These are phyloP conservation scores for Meda fulgida DNA, from an alignment of 2,797 vertebrate genomes.

Conservation along the genomic window DNA sequence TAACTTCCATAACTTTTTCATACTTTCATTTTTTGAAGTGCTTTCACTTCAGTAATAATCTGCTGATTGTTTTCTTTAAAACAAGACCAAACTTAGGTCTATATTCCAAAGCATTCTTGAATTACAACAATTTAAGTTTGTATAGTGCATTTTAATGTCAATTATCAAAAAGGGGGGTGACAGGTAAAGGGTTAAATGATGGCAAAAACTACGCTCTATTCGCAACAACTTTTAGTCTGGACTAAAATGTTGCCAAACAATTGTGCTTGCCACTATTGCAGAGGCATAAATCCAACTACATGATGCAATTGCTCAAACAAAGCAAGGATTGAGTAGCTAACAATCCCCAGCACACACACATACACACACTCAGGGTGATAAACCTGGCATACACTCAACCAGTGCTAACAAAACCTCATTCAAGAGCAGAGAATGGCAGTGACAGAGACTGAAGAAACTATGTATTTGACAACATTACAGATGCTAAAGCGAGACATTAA, in stretches of 20 bases:
- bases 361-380: neutral
- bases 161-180: no score
- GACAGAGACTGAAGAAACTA: neutral
- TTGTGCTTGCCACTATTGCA: conserved; percentile 35
- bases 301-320: conserved; percentile 47
- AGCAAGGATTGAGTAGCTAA: conserved; percentile 35
- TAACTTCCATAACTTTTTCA: no score
- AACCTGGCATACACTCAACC: conserved; percentile 42
- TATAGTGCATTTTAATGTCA: no score
- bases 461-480: neutral
- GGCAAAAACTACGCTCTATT: neutral
- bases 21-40: no score
- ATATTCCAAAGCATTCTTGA: no score
- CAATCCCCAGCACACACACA: conserved; percentile 11
- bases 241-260: conserved; percentile 33
- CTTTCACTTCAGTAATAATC: no score
- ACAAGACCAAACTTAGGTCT: no score
- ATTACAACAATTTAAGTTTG: no score
- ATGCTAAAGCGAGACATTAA: neutral
- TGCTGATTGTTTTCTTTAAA: no score
- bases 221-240: neutral
- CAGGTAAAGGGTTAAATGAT: no score
- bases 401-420: conserved; percentile 25
- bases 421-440: conserved; percentile 1
- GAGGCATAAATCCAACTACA: conserved; percentile 26